Percentiles rank a stretch among this genome's conserved stretches.
Conservation (phyloP, 2,113 vertebrate species). For the Ceratotherium simum region DNA sequence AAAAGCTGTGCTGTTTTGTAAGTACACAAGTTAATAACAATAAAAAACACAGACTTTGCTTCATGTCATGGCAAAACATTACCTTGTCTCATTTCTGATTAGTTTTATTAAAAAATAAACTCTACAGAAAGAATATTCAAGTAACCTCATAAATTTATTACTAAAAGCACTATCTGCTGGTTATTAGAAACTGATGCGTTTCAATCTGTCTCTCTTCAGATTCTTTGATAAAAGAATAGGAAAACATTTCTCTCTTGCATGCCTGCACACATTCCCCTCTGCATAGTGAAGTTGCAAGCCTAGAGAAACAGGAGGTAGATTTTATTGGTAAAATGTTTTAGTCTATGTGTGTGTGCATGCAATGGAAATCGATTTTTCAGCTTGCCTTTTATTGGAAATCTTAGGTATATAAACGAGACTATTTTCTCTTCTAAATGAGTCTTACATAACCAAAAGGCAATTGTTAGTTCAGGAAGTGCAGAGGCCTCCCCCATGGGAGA, state of each 20-base stretch:
- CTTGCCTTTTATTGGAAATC: slow-evolving; percentile 59
- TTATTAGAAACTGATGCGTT: slow-evolving; percentile 55
- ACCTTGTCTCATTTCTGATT: slow-evolving; percentile 24
- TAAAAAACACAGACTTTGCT: slow-evolving; percentile 34
- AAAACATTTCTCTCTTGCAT: slow-evolving; percentile 4
- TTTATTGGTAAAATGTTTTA: slow-evolving; percentile 70
- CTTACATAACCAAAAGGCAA: slow-evolving; percentile 53
- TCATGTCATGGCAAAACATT: slow-evolving; percentile 42
- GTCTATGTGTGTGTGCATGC: not conserved
- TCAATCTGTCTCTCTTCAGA: slow-evolving; percentile 21
- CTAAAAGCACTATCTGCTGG: slow-evolving; percentile 85
- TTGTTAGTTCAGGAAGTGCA: not conserved
- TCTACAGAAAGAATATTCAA: not conserved
- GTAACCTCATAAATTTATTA: slow-evolving; percentile 66
- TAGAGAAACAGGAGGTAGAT: slow-evolving; percentile 57
- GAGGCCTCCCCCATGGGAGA: not conserved
- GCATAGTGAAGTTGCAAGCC: not conserved
- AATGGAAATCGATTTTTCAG: slow-evolving; percentile 69
- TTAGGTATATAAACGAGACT: slow-evolving; percentile 52
- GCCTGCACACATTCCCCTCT: not conserved
- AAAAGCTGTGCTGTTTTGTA: not conserved
- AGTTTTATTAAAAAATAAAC: not conserved
- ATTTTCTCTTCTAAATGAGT: slow-evolving; percentile 66
- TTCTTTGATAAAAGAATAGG: not conserved
- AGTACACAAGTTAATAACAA: not conserved